Evolutionary conservation across 2,888 invertebrate genomes (phyloP), one percentile per base, ranked within the genome.

Genomic region (Drosophila ustulata): DNA sequence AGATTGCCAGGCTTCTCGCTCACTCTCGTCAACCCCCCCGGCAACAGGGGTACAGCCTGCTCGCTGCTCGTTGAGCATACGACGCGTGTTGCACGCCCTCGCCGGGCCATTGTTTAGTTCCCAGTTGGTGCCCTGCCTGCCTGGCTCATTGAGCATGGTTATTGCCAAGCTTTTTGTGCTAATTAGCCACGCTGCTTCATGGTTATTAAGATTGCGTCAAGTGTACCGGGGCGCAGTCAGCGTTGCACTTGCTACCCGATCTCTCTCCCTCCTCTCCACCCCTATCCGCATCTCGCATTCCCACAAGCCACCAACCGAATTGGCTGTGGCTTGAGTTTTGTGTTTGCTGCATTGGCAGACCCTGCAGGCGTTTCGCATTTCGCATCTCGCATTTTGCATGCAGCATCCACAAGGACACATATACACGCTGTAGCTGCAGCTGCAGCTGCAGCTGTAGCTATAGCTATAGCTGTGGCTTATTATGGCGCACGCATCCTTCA

Each of bases 141-240:
- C 18, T 18, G 18, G 18, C 18, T 91, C 90, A 91, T 91, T 90
- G 90, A 90, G 90, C 89, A 89, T 90, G 90, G 90, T 90, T 90
- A 90, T 90, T 89, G 89, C 90, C 89, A 82, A 89, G 90, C 90
- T 90, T 90, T 90, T 90, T 90, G 90, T 90, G 90, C 90, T 90
- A 90, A 90, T 90, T 90, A 90, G 90, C 90, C 82, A 88, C 90
- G 84, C 88, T 90, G 88, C 90, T 90, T 90, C 90, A 90, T 90
- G 90, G 90, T 90, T 90, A 90, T 90, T 90, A 90, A 90, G 90
- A 90, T 89, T 90, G 89, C 90, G 89, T 90, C 89, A 90, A 90
- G 90, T 90, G 90, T 81, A 71, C 87, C 81, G 70, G 72, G 67
- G 78, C 74, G 43, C 61, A 71, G 66, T 57, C 78, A 61, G 37